Base-by-base conservation (phyloP, 2,113 vertebrate species). In the Eubucco bourcierii region DNA sequence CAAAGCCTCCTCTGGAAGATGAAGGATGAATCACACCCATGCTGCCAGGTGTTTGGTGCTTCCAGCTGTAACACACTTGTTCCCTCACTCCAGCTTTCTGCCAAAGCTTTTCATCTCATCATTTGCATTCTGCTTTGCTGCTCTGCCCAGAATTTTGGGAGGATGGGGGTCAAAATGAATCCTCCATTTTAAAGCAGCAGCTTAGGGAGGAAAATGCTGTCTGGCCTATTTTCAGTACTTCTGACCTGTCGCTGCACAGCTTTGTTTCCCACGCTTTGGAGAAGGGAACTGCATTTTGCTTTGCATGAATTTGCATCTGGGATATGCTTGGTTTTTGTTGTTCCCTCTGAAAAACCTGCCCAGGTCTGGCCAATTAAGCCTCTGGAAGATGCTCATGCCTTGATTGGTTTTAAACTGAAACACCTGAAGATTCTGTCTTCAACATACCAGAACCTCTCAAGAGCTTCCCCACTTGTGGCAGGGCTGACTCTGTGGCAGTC, bases 41-140 rank as follows among this genome's bases (percentile, higher is more conserved):
- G 41, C 70, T 15, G 1, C 65, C 13, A 1, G 28, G 14, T 16
- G 17, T 6, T 17, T 1, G 33, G 55, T 18, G 0, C 64, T 41
- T 16, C 3, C 39, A 4, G 1, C 3, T 10, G 10, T 24, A 21
- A 12, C 17, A 3, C 4, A 0, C 13, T 76, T 9, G 0, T 4
- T 63, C 46, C 70, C 55, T 52, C 19, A 0, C 18, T 17, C 65
- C 7, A 14, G 4, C 53, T 28, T 41, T 18, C 71, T 21, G 76
- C 33, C 27, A 24, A 53, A 19, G 63, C 4, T 46, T 74, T 29
- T 52, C 13, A 6, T 3, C 72, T 60, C 34, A 31, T 14, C 31
- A 27, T 41, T 65, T 60, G 23, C 37, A 7, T 55, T 58, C 56
- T 4, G 50, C 13, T 28, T 68, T 34, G 15, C 63, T 55, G 39